phyloP scores from a whole-genome alignment of 2,113 vertebrate species.

The Morphnarchus princeps region DNA sequence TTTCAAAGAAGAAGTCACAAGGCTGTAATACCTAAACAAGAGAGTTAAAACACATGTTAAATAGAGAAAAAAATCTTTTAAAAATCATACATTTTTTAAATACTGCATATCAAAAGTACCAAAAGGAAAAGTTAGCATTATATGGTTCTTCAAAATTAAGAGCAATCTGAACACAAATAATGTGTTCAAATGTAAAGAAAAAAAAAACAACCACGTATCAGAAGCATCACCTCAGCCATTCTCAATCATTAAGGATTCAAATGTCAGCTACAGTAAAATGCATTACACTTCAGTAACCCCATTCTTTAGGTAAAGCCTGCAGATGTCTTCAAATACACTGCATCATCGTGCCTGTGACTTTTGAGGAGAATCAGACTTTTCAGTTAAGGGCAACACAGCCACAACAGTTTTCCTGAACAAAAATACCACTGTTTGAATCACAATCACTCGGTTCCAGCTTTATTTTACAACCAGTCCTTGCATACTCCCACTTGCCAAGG shows the following conservation, averaged over 20 bases:
- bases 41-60: neutral
- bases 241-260: neutral
- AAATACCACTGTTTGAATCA: neutral
- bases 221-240: neutral
- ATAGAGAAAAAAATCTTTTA: neutral
- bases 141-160: neutral
- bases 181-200: neutral
- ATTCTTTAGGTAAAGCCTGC: neutral
- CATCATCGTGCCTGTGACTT: neutral
- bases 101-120: neutral
- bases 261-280: neutral
- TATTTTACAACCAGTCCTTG: neutral
- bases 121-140: neutral
- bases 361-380: neutral
- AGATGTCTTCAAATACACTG: neutral
- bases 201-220: neutral
- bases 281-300: neutral
- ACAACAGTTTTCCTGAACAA: neutral
- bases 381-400: neutral
- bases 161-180: neutral
- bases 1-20: conserved; percentile 88
- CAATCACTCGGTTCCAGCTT: neutral
- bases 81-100: neutral
- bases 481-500: neutral
- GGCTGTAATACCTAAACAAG: conserved; percentile 83